Percentiles rank a stretch among this genome's conserved stretches.
Evolutionary conservation across 2,797 vertebrate species (phyloP).

Genomic region (Pempheris klunzingeri): DNA sequence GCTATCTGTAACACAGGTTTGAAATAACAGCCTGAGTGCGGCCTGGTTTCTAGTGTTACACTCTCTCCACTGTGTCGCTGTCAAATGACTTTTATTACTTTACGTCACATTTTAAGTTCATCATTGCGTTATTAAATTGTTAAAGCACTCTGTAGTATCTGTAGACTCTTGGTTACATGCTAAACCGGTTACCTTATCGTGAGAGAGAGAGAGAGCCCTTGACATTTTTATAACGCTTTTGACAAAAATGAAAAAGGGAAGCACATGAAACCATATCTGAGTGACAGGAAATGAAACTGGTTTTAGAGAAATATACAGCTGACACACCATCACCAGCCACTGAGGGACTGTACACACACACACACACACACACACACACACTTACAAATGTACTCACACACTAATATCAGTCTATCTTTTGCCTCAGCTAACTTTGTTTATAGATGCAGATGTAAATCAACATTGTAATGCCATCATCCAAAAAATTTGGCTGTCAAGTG

Average conservation of each 20-base stretch:
- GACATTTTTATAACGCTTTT: slow-evolving; percentile 40
- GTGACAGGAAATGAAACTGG: slow-evolving; percentile 78
- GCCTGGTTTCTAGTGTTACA: not conserved
- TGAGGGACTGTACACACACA: slow-evolving; percentile 13
- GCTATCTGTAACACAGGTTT: slow-evolving; percentile 15
- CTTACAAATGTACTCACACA: not conserved
- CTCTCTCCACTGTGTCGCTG: not conserved
- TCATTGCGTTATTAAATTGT: not conserved
- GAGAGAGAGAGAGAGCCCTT: not conserved
- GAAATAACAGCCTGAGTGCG: not conserved
- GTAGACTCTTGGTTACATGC: not conserved
- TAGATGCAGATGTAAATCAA: not conserved
- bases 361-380: slow-evolving; percentile 12
- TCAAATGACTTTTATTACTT: slow-evolving; percentile 13
- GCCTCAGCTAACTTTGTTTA: slow-evolving; percentile 1
- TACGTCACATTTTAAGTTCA: not conserved
- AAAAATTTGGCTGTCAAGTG: too few relatives aligned
- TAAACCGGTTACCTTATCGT: not conserved
- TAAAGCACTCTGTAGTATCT: not conserved
- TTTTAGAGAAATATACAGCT: slow-evolving; percentile 72
- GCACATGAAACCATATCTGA: slow-evolving; percentile 52
- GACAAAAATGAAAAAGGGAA: slow-evolving; percentile 69
- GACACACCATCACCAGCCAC: slow-evolving; percentile 55
- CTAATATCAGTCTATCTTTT: slow-evolving; percentile 1
- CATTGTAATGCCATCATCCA: not conserved